Percentiles rank a stretch among this genome's conserved stretches.
Evolutionary conservation across 1,140 invertebrate genomes (phyloP).

Genomic region (Drosophila ananassae): DNA sequence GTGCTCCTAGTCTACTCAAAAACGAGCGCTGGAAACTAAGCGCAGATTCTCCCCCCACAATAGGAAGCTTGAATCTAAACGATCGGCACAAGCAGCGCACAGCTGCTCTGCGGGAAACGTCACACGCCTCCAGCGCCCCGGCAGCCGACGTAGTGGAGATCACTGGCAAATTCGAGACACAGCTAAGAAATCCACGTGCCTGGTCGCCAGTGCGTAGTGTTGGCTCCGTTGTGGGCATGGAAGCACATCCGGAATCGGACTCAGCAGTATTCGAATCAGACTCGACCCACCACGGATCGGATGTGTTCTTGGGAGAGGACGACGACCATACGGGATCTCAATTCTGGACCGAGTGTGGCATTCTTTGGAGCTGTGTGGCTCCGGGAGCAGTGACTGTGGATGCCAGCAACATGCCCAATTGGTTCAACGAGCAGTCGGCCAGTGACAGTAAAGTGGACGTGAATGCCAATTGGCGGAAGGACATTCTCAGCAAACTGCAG

Average conservation of each 20-base stretch:
- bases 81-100: constrained; percentile 76
- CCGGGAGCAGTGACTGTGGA: constrained; percentile 91
- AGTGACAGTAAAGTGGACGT: constrained; percentile 87
- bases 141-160: constrained; percentile 74
- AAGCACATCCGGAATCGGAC: constrained; percentile 92
- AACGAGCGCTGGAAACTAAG: constrained; percentile 72
- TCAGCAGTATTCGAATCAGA: constrained; percentile 91
- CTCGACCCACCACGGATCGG: constrained; percentile 84
- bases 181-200: constrained; percentile 89
- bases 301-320: constrained; percentile 91
- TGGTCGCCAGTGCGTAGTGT: constrained; percentile 93
- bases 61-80: constrained; percentile 79
- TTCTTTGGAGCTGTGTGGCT: constrained; percentile 91
- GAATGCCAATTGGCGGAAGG: constrained; percentile 90
- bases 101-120: constrained; percentile 50
- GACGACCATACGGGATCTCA: constrained; percentile 88
- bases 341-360: constrained; percentile 91
- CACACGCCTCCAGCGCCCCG: constrained; percentile 76
- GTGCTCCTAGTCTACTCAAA: constrained; percentile 68
- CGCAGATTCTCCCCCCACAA: constrained; percentile 74
- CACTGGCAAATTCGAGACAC: constrained; percentile 84
- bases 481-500: constrained; percentile 89
- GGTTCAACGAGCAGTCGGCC: constrained; percentile 86
- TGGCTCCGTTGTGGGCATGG: constrained; percentile 91
- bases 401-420: constrained; percentile 89